Conservation (phyloP, 2,797 vertebrate species). For the Podarcis siculus region DNA sequence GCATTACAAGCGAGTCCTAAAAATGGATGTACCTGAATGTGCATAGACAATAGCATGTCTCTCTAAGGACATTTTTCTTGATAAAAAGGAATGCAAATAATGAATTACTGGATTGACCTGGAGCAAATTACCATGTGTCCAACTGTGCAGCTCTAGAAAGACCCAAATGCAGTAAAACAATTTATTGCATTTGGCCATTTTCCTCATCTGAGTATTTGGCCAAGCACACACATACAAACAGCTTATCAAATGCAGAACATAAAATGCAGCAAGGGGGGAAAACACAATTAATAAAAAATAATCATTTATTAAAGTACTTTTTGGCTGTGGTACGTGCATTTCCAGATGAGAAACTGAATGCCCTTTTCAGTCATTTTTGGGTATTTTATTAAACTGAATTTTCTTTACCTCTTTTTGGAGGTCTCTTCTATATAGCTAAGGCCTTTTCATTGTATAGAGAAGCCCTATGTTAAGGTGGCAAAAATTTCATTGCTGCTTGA, state of each 20-base stretch:
- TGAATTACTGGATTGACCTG: background rate
- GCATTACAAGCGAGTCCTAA: constrained; percentile 3
- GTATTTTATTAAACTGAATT: constrained; percentile 19
- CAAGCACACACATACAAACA: background rate
- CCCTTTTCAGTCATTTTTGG: background rate
- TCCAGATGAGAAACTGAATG: constrained; percentile 18
- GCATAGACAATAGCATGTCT: background rate
- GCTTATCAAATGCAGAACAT: background rate
- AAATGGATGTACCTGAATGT: background rate
- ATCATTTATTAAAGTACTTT: constrained; percentile 6
- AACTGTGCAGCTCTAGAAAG: background rate
- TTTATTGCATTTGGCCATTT: background rate
- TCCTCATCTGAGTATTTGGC: background rate
- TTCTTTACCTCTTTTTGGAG: constrained; percentile 6
- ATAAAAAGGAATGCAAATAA: background rate
- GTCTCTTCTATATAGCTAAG: background rate
- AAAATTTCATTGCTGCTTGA: background rate
- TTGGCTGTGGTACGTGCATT: constrained; percentile 40
- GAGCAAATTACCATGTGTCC: background rate
- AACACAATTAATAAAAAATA: constrained; percentile 18
- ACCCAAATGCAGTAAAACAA: background rate
- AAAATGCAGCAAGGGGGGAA: constrained; percentile 1
- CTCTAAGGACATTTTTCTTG: background rate
- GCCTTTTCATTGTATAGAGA: background rate
- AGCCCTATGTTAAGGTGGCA: background rate